Evolutionary conservation across 1,140 invertebrate genomes (phyloP).

Genomic region (Anagrus nilaparvatae): DNA sequence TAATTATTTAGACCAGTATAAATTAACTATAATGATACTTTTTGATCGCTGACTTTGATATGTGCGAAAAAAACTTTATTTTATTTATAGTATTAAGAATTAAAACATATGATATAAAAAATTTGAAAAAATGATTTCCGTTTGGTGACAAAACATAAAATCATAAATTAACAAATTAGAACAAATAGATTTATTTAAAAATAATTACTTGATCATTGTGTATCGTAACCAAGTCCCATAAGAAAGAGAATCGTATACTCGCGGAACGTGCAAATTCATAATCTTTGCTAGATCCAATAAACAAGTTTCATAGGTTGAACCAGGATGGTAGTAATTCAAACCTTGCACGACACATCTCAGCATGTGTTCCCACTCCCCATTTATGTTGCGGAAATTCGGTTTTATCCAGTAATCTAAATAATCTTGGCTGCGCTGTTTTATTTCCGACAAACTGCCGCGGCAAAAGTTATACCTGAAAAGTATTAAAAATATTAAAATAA

Average conservation of each 20-base stretch:
- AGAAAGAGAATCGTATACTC: conserved; percentile 24
- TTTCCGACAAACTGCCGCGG: conserved; percentile 35
- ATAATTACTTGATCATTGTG: conserved; percentile 14
- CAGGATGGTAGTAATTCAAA: conserved; percentile 27
- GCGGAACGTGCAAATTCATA: conserved; percentile 26
- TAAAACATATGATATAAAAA: too few relatives aligned
- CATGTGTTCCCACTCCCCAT: conserved; percentile 40
- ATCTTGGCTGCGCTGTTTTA: conserved; percentile 32
- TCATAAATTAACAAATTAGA: too few relatives aligned
- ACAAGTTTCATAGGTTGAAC: conserved; percentile 22
- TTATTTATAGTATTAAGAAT: too few relatives aligned
- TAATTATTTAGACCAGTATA: too few relatives aligned
- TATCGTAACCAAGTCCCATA: conserved; percentile 20
- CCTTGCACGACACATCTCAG: conserved; percentile 32
- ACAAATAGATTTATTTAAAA: too few relatives aligned
- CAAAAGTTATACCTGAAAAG: conserved; percentile 47
- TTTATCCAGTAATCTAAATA: conserved; percentile 31
- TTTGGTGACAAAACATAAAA: too few relatives aligned
- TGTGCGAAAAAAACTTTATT: too few relatives aligned
- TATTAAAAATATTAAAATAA: conserved; percentile 17
- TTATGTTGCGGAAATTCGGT: conserved; percentile 32
- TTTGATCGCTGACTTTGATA: too few relatives aligned
- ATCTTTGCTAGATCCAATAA: conserved; percentile 29
- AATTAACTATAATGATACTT: too few relatives aligned
- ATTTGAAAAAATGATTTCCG: too few relatives aligned